Conservation (phyloP, 2,888 invertebrate genomes). For the Cotesia congregata region DNA sequence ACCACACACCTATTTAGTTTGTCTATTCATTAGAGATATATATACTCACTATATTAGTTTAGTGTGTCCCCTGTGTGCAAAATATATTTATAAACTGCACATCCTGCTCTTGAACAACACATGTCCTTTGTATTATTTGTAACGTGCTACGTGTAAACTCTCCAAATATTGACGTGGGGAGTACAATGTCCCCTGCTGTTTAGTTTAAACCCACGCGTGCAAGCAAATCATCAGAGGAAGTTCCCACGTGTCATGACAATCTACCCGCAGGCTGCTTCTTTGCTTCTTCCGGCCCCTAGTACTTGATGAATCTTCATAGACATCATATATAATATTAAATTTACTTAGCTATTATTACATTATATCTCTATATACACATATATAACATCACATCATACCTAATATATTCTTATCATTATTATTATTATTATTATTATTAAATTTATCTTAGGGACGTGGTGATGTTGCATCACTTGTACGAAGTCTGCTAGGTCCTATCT, state of each 20-base stretch:
- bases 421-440: background rate
- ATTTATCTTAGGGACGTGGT: constrained; percentile 55
- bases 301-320: constrained; percentile 23
- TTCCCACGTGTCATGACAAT: constrained; percentile 37
- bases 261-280: constrained; percentile 36
- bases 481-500: constrained; percentile 76
- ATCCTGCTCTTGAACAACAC: constrained; percentile 33
- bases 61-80: constrained; percentile 25
- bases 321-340: constrained; percentile 18
- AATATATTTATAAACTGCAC: background rate
- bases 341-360: constrained; percentile 24
- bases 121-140: constrained; percentile 23
- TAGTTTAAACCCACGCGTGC: constrained; percentile 21
- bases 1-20: background rate
- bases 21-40: background rate
- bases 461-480: constrained; percentile 73
- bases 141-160: constrained; percentile 37
- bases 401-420: background rate
- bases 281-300: constrained; percentile 36
- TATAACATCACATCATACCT: background rate
- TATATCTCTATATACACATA: background rate
- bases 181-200: constrained; percentile 31
- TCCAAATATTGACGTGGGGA: constrained; percentile 39
- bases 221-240: constrained; percentile 7
- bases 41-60: background rate